Percentiles rank a stretch among this genome's conserved stretches.
Evolutionary conservation across 2,888 invertebrate genomes (phyloP).

Genomic region (Epirrhoe tristata): DNA sequence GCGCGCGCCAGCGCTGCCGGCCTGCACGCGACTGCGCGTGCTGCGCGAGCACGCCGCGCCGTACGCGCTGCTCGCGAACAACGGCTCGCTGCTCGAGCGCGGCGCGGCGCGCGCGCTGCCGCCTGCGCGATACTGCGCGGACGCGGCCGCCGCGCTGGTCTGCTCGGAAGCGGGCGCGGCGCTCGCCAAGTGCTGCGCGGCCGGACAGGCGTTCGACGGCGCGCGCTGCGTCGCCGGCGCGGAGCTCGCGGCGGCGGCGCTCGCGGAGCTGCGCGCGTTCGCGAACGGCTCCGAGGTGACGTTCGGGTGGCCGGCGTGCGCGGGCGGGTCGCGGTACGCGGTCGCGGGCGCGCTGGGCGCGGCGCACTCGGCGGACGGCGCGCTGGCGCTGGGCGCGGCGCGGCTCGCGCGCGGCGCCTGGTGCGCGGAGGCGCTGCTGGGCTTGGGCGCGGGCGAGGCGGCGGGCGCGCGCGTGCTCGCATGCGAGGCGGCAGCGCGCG

Average conservation of each 20-base stretch:
- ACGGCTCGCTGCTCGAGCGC: slow-evolving; percentile 87
- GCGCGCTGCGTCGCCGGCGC: slow-evolving; percentile 72
- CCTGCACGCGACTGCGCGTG: slow-evolving; percentile 62
- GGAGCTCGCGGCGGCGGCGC: slow-evolving; percentile 59
- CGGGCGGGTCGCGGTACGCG: slow-evolving; percentile 77
- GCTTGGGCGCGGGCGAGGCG: slow-evolving; percentile 74
- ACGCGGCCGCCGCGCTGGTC: slow-evolving; percentile 87
- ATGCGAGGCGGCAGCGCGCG: slow-evolving; percentile 84
- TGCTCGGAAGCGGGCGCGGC: slow-evolving; percentile 77
- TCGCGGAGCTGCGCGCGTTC: slow-evolving; percentile 59
- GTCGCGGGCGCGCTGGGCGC: slow-evolving; percentile 83
- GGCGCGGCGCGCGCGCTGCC: slow-evolving; percentile 73
- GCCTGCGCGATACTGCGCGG: slow-evolving; percentile 88
- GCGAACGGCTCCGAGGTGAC: slow-evolving; percentile 82
- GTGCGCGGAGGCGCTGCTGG: slow-evolving; percentile 78
- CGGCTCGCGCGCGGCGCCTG: slow-evolving; percentile 79
- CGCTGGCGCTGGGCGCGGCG: slow-evolving; percentile 84
- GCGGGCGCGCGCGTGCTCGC: slow-evolving; percentile 61
- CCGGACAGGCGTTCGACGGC: slow-evolving; percentile 86
- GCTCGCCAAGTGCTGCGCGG: slow-evolving; percentile 89
- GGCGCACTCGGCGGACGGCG: slow-evolving; percentile 68
- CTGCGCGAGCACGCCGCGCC: slow-evolving; percentile 71
- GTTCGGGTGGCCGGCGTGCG: slow-evolving; percentile 73
- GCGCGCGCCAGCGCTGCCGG: slow-evolving; percentile 67
- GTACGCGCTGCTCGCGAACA: slow-evolving; percentile 86